Conservation (phyloP, 1,140 invertebrate species). For the Pollicipes pollicipes region DNA sequence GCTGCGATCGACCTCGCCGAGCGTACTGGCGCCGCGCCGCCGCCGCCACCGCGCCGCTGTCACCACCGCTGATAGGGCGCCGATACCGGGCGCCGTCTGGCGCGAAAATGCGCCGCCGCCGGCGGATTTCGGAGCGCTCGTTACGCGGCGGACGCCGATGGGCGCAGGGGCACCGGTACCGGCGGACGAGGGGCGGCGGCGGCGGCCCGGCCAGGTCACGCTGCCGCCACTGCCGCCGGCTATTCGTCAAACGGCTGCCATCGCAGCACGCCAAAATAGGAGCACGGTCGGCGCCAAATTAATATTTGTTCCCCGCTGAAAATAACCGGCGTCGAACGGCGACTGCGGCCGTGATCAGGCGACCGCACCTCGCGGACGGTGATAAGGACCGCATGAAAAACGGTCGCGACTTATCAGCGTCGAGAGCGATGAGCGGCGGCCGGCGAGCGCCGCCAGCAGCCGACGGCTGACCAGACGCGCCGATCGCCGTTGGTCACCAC, state of each 20-base stretch:
- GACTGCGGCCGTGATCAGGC: background rate
- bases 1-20: background rate
- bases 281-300: background rate
- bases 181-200: too few species aligned
- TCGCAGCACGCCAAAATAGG: background rate
- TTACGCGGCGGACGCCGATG: too few species aligned
- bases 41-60: background rate
- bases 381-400: background rate
- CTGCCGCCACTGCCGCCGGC: too few species aligned
- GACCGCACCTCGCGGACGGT: background rate
- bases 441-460: too few species aligned
- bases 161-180: too few species aligned
- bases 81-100: too few species aligned
- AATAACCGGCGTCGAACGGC: background rate
- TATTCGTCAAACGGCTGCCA: background rate
- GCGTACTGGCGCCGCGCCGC: too few species aligned
- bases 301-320: background rate
- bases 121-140: too few species aligned
- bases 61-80: background rate
- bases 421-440: too few species aligned
- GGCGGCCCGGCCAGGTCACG: too few species aligned
- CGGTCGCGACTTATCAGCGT: background rate
- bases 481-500: too few species aligned
- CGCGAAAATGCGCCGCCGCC: too few species aligned
- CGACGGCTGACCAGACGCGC: background rate